Evolutionary conservation across 2,888 invertebrate species (phyloP), one percentile per base, ranked within the genome.

Genomic region (Phortica magna): DNA sequence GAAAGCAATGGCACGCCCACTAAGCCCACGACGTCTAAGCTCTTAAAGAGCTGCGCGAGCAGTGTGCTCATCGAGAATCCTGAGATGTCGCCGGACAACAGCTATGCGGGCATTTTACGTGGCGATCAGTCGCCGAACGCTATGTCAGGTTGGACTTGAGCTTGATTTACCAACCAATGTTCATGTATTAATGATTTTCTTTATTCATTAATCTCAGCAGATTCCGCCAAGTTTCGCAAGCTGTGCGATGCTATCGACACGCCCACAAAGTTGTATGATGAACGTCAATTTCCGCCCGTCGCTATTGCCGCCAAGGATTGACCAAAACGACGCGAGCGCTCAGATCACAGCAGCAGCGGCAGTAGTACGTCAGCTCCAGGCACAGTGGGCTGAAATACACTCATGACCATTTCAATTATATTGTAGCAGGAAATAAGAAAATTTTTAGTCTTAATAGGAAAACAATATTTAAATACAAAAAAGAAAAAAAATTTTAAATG

Each of bases 51-150:
- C 77, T 83, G 88, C 78, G 84, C 85, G 80, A 83, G 84, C 77
- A 88, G 88, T 76, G 88, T 90, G 48, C 84, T 91, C 7, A 89
- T 91, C 64, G 90, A 91, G 83, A 89, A 88, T 81, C 89, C 89
- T 0, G 90, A 90, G 57, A 85, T 85, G 1, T 80, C 82, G 77
- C 81, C 87, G 41, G 91, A 91, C 74, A 89, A 89, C 55, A 91
- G 96, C 94, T 97, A 97, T 95, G 97, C 97, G 93, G 96, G 96
- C 93, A 96, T 96, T 93, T 94, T 97, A 93, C 96, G 96, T 93
- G 97, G 97, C 93, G 95, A 95, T 90, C 95, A 95, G 80, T 93
- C 94, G 43, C 92, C 94, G 76, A 94, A 94, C 93, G 93, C 94
- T 93, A 95, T 97, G 95, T 95, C 97, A 96, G 97, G 97, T 97